Evolutionary conservation across 2,797 vertebrate genomes (phyloP).

Genomic region (Ambastaia sidthimunki): DNA sequence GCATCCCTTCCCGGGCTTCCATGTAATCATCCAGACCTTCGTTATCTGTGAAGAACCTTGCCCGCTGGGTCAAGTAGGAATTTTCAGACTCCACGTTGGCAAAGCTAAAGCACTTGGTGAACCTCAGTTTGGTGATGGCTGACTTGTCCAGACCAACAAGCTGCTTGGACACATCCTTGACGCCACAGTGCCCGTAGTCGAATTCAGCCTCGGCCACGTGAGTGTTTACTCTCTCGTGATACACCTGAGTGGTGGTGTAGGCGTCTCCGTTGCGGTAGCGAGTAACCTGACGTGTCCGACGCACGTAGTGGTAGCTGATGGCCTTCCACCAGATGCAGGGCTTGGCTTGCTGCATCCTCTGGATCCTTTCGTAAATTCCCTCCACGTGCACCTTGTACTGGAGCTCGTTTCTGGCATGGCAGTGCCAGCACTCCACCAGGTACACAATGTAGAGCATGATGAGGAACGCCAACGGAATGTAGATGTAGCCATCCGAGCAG

Average conservation of each 20-base stretch:
- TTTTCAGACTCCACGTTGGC: slow-evolving; percentile 81
- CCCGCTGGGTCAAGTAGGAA: slow-evolving; percentile 79
- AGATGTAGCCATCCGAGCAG: slow-evolving; percentile 96
- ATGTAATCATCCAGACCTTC: slow-evolving; percentile 83
- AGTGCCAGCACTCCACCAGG: slow-evolving; percentile 98
- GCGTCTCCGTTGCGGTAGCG: slow-evolving; percentile 91
- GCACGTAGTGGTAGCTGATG: slow-evolving; percentile 92
- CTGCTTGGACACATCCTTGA: slow-evolving; percentile 91
- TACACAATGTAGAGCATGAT: slow-evolving; percentile 96
- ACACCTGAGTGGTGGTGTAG: slow-evolving; percentile 92
- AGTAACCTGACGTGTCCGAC: slow-evolving; percentile 88
- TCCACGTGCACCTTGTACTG: slow-evolving; percentile 86
- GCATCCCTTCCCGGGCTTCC: slow-evolving; percentile 81
- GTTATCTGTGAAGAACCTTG: slow-evolving; percentile 80
- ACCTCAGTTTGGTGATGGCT: slow-evolving; percentile 76
- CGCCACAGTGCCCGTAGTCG: slow-evolving; percentile 87
- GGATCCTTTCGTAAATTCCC: slow-evolving; percentile 80
- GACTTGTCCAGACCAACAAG: slow-evolving; percentile 87
- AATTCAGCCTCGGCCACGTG: slow-evolving; percentile 92
- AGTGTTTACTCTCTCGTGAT: slow-evolving; percentile 90
- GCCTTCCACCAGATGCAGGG: slow-evolving; percentile 97
- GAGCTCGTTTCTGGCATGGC: slow-evolving; percentile 91
- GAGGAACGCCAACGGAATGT: slow-evolving; percentile 95
- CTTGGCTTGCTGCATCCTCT: slow-evolving; percentile 89
- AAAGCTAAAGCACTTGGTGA: slow-evolving; percentile 82